Percentiles rank a stretch among this genome's conserved stretches.
Conservation (phyloP, 2,888 invertebrate genomes). For the Yponomeuta sedellus region DNA sequence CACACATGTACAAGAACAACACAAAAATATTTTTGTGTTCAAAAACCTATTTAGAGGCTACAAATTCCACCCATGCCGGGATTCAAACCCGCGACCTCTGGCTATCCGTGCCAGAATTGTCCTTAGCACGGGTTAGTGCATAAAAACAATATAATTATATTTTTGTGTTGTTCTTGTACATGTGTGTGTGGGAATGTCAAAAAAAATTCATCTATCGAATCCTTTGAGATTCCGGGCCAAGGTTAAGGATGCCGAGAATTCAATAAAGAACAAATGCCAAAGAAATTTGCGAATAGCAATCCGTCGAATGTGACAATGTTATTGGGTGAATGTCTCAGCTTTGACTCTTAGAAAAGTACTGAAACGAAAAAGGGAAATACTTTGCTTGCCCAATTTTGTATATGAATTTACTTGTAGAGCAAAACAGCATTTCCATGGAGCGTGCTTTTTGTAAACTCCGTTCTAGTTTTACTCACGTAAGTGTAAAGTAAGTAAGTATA, state of each 20-base stretch:
- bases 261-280: background rate
- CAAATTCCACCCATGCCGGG: no score
- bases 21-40: no score
- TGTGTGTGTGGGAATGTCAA: no score
- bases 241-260: background rate
- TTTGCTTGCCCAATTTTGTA: background rate
- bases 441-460: no score
- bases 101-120: no score
- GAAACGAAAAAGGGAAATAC: background rate
- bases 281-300: conserved; percentile 1
- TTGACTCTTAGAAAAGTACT: background rate
- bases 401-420: background rate
- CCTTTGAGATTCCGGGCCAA: background rate
- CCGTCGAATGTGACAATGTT: conserved; percentile 5
- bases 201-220: background rate
- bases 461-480: no score
- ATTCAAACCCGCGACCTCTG: no score
- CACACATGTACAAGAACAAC: no score
- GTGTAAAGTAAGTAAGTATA: no score
- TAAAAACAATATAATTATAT: no score
- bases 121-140: no score
- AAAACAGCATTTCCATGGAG: background rate
- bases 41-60: no score
- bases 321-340: background rate
- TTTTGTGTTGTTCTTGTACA: background rate